Evolutionary conservation across 2,113 vertebrate genomes (phyloP).

Genomic region (Scomber colias): DNA sequence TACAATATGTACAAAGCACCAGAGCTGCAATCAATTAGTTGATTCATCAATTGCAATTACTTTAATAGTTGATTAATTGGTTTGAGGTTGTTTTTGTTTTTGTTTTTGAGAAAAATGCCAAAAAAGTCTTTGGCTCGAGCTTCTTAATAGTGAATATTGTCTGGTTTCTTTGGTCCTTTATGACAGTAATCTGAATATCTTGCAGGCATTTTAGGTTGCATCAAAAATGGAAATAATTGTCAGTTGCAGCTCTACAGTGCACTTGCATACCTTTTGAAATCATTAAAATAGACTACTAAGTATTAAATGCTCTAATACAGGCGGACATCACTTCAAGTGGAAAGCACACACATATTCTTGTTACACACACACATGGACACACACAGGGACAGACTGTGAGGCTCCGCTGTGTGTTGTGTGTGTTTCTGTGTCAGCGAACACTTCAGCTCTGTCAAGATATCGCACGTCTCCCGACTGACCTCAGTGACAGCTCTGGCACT

Average conservation of each 20-base stretch:
- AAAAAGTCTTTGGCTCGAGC: too few relatives aligned
- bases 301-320: neutral
- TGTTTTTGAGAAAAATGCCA: too few relatives aligned
- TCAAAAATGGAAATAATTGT: too few relatives aligned
- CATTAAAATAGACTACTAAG: neutral
- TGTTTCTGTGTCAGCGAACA: conserved; percentile 57
- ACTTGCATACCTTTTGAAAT: neutral
- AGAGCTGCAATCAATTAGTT: too few relatives aligned
- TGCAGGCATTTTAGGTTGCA: too few relatives aligned
- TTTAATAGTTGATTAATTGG: too few relatives aligned
- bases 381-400: conserved; percentile 38
- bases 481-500: conserved; percentile 44
- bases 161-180: too few relatives aligned
- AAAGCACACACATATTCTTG: neutral
- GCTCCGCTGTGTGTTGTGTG: conserved; percentile 6
- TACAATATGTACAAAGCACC: neutral
- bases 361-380: neutral
- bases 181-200: too few relatives aligned
- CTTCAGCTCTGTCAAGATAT: conserved; percentile 68
- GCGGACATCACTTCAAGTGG: neutral
- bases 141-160: too few relatives aligned
- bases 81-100: too few relatives aligned
- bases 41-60: too few relatives aligned
- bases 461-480: conserved; percentile 55
- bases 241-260: too few relatives aligned